These are phyloP conservation scores for Eremobia ochroleuca DNA, from an alignment of 2,888 invertebrate genomes.

Conservation along the genomic window DNA sequence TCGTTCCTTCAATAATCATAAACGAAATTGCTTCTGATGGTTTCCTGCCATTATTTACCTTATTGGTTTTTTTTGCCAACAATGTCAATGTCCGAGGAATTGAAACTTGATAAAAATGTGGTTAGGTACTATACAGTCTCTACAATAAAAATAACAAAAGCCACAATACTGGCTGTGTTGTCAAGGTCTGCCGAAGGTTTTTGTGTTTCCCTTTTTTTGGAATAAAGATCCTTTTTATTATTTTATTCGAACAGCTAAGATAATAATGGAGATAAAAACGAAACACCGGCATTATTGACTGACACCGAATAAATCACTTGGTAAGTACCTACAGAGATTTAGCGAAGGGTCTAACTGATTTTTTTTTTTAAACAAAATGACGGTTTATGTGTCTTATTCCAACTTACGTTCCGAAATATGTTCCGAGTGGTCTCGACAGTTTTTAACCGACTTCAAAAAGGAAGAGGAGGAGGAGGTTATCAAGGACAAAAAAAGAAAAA, in stretches of 20 bases:
- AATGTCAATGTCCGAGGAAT: conserved; percentile 28
- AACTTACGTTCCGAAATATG: not conserved
- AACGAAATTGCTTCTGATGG: conserved; percentile 53
- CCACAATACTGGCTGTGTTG: conserved; percentile 30
- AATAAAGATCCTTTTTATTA: not conserved
- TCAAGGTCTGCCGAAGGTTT: not conserved
- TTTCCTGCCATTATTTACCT: not conserved
- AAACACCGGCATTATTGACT: conserved; percentile 19
- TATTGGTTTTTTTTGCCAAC: conserved; percentile 3
- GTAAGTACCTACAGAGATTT: conserved; percentile 19
- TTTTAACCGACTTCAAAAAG: no score
- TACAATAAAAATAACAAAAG: conserved; percentile 17
- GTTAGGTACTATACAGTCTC: conserved; percentile 20
- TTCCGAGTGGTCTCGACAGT: not conserved
- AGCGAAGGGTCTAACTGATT: not conserved
- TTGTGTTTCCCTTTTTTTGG: conserved; percentile 10
- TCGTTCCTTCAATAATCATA: conserved; percentile 51
- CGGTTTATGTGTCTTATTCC: not conserved
- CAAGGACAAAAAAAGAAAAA: not conserved
- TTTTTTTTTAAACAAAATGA: not conserved
- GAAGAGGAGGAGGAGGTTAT: no score
- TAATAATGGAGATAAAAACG: conserved; percentile 29
- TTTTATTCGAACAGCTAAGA: conserved; percentile 13
- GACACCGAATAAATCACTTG: conserved; percentile 35
- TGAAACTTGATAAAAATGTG: conserved; percentile 5